phyloP scores from a whole-genome alignment of 2,113 vertebrate genomes.

The Nothoprocta pentlandii region DNA sequence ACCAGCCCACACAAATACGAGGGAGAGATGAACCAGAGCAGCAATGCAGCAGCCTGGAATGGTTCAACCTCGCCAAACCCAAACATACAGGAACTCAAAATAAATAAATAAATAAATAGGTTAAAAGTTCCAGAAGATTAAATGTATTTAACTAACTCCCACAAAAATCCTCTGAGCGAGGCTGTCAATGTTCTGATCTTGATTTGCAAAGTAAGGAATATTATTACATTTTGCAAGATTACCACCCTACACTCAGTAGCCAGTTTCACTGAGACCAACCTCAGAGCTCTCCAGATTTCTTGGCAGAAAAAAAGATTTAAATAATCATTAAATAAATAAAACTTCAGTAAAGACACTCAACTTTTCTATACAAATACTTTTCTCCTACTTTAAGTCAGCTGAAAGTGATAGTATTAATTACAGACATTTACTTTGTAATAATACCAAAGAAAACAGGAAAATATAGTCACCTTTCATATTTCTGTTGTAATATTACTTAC shows the following conservation, averaged over 20 bases:
- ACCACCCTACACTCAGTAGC: neutral
- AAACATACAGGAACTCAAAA: neutral
- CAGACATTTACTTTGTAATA: neutral
- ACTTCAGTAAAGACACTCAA: neutral
- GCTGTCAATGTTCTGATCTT: neutral
- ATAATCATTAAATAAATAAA: neutral
- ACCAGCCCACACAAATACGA: conserved; percentile 5
- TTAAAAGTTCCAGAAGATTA: neutral
- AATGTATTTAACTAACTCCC: neutral
- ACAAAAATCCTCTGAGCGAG: neutral
- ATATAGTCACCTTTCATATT: neutral
- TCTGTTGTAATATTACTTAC: neutral
- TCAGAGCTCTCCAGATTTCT: neutral
- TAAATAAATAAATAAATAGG: neutral
- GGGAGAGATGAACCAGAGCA: conserved; percentile 3
- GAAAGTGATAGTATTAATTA: neutral
- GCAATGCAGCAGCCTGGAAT: neutral
- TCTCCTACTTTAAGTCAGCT: neutral
- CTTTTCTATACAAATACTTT: neutral
- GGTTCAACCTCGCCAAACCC: neutral
- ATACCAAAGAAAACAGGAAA: neutral
- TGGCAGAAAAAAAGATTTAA: neutral
- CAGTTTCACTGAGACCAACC: neutral
- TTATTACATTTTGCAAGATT: neutral
- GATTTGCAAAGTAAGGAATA: neutral